Percentiles rank a stretch among this genome's conserved stretches.
These are phyloP conservation scores for Hippolais icterina DNA, from an alignment of 2,113 vertebrate species.

Conservation along the genomic window DNA sequence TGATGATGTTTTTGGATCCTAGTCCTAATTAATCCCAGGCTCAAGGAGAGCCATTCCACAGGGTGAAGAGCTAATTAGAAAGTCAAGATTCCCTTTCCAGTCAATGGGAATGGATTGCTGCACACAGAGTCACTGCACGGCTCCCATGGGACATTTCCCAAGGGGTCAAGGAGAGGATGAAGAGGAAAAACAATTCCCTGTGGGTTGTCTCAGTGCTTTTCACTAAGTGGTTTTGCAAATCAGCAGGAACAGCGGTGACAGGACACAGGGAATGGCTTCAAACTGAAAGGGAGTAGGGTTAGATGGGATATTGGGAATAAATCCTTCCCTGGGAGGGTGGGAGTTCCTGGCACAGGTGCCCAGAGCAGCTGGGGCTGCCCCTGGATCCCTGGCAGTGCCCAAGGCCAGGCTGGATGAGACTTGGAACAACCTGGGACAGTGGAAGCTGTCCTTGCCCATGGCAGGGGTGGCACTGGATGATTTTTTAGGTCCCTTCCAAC, in stretches of 20 bases:
- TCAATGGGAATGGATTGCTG: neutral
- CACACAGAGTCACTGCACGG: neutral
- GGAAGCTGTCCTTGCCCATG: neutral
- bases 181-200: neutral
- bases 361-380: neutral
- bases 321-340: rapidly evolving
- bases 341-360: neutral
- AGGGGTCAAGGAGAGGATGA: neutral
- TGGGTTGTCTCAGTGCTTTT: neutral
- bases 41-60: neutral
- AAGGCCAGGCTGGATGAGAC: rapidly evolving
- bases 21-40: neutral
- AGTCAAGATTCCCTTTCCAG: neutral
- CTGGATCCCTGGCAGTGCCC: neutral
- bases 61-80: neutral
- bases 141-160: neutral
- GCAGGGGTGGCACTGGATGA: rapidly evolving
- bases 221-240: neutral
- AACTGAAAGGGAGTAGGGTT: rapidly evolving
- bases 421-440: rapidly evolving
- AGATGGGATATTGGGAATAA: neutral
- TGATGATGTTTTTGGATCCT: neutral
- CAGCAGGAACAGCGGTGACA: neutral
- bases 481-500: neutral
- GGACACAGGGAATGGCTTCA: neutral